These are phyloP conservation scores for Phyllotreta cruciferae DNA, from an alignment of 2,888 invertebrate species.

Conservation along the genomic window DNA sequence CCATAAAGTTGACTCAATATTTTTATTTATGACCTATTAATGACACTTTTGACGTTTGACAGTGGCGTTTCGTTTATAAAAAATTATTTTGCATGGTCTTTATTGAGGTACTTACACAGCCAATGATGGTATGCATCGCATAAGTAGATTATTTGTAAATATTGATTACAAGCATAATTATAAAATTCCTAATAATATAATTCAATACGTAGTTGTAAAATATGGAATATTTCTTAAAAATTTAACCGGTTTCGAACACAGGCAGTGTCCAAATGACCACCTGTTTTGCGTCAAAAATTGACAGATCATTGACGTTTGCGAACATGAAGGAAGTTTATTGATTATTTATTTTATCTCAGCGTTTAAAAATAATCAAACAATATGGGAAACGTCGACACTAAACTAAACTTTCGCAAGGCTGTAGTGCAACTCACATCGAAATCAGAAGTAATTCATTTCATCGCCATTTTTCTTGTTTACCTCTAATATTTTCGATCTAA, in stretches of 20 bases:
- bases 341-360: slow-evolving; percentile 17
- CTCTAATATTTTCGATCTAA: slow-evolving; percentile 44
- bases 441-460: slow-evolving; percentile 75
- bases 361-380: slow-evolving; percentile 21
- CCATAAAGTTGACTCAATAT: too few species aligned
- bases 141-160: too few species aligned
- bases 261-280: background rate
- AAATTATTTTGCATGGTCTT: too few species aligned
- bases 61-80: background rate
- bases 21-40: background rate
- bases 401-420: slow-evolving; percentile 96
- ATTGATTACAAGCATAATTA: too few species aligned
- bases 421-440: slow-evolving; percentile 97
- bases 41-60: background rate
- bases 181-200: too few species aligned
- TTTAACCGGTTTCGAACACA: background rate
- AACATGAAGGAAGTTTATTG: slow-evolving; percentile 16
- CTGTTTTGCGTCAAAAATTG: too few species aligned
- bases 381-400: slow-evolving; percentile 99
- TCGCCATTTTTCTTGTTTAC: background rate
- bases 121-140: too few species aligned
- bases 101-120: too few species aligned
- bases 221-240: too few species aligned
- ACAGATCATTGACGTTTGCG: too few species aligned
- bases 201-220: too few species aligned